phyloP scores from a whole-genome alignment of 2,797 vertebrate species.

The Borostomias antarcticus region DNA sequence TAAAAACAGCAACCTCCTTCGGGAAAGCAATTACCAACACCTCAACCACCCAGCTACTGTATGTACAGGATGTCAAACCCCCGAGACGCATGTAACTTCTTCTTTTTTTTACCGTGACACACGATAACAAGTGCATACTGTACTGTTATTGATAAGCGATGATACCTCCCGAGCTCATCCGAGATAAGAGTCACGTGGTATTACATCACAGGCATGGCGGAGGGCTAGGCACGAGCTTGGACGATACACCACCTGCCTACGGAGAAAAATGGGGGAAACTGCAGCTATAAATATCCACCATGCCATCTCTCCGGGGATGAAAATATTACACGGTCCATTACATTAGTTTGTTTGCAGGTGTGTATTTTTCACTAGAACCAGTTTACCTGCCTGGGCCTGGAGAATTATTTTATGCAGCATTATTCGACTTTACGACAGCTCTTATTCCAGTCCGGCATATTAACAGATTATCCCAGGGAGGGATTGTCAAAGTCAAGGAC shows the following conservation, averaged over 20 bases:
- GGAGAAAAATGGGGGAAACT: neutral
- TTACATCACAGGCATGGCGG: neutral
- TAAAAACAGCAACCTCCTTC: neutral
- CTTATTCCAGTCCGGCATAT: conserved; percentile 15
- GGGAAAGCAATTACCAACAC: neutral
- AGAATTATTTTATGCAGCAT: conserved; percentile 11
- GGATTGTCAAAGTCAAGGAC: conserved; percentile 37
- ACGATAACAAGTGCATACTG: no score
- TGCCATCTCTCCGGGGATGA: conserved; percentile 33
- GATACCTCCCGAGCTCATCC: neutral
- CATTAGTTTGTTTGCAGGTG: conserved; percentile 32
- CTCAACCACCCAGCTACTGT: neutral
- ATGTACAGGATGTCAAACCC: neutral
- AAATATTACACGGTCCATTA: conserved; percentile 23
- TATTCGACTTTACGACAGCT: conserved; percentile 18
- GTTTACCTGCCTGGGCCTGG: conserved; percentile 20
- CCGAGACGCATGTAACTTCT: neutral
- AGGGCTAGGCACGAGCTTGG: no score
- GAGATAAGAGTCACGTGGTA: neutral
- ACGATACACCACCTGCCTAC: neutral
- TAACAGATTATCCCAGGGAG: conserved; percentile 17
- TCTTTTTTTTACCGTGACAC: no score
- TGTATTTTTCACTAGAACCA: conserved; percentile 16
- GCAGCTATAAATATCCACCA: conserved; percentile 42
- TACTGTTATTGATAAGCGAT: no score